These are phyloP conservation scores for Gobionotothen gibberifrons DNA, from an alignment of 2,797 vertebrate species.

Conservation along the genomic window DNA sequence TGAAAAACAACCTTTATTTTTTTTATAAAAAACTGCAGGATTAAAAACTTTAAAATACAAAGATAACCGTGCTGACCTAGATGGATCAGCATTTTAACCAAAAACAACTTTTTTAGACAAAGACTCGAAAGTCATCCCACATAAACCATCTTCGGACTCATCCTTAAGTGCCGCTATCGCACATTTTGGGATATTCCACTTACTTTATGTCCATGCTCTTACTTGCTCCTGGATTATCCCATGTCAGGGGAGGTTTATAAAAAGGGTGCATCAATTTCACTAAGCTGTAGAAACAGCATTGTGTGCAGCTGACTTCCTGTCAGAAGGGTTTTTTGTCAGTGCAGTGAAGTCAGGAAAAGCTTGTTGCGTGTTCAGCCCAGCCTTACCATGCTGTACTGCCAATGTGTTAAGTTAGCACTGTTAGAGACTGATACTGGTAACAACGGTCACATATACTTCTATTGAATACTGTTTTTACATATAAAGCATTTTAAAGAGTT, in stretches of 20 bases:
- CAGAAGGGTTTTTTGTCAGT: slow-evolving; percentile 55
- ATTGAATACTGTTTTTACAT: background rate
- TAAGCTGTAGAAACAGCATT: slow-evolving; percentile 57
- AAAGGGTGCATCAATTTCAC: slow-evolving; percentile 65
- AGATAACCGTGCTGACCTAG: background rate
- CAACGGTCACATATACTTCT: background rate
- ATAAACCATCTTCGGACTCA: slow-evolving; percentile 23
- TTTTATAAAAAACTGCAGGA: slow-evolving; percentile 1
- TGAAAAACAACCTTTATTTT: background rate
- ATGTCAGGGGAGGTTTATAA: slow-evolving; percentile 62
- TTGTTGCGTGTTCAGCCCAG: slow-evolving; percentile 49
- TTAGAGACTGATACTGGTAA: slow-evolving; percentile 13
- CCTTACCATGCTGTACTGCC: slow-evolving; percentile 31
- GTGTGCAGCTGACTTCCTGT: slow-evolving; percentile 63
- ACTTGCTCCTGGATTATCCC: slow-evolving; percentile 65
- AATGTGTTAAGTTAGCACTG: slow-evolving; percentile 42
- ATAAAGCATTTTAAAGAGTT: background rate
- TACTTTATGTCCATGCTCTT: slow-evolving; percentile 59
- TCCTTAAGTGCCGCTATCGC: slow-evolving; percentile 53
- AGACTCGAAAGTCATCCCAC: slow-evolving; percentile 26
- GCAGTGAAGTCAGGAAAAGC: slow-evolving; percentile 51
- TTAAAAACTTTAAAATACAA: background rate
- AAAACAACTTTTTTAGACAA: slow-evolving; percentile 4
- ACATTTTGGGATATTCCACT: slow-evolving; percentile 49
- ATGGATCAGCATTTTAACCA: slow-evolving; percentile 9